Percentiles rank a stretch among this genome's conserved stretches.
Evolutionary conservation across 2,797 vertebrate species (phyloP).

Genomic region (Lerista edwardsae): DNA sequence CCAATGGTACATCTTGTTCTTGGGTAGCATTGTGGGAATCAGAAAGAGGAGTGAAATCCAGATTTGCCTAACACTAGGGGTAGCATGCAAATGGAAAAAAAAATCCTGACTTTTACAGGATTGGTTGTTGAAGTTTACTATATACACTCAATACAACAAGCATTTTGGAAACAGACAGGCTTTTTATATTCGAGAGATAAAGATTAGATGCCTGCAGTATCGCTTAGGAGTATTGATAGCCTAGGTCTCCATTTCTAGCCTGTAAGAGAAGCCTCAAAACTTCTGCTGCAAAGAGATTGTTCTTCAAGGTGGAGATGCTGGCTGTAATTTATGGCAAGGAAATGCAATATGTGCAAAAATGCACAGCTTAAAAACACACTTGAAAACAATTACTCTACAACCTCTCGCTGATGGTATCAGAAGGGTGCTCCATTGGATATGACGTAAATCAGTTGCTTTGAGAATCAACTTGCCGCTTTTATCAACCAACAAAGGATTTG

Average conservation of each 20-base stretch:
- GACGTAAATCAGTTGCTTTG: slow-evolving; percentile 35
- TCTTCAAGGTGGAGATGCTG: background rate
- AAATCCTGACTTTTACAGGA: background rate
- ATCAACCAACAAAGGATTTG: slow-evolving; percentile 19
- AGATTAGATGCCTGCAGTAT: slow-evolving; percentile 9
- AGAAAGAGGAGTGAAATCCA: background rate
- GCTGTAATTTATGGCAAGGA: background rate
- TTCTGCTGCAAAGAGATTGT: background rate
- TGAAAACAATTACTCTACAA: slow-evolving; percentile 29
- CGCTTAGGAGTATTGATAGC: slow-evolving; percentile 19
- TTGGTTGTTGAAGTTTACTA: background rate
- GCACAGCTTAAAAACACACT: background rate
- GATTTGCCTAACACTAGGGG: no score
- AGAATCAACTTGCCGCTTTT: slow-evolving; percentile 22
- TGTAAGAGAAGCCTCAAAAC: slow-evolving; percentile 29
- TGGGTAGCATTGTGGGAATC: background rate
- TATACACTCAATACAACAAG: background rate
- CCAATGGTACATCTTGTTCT: background rate
- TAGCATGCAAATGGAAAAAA: background rate
- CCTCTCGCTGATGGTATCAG: slow-evolving; percentile 33
- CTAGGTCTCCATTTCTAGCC: background rate
- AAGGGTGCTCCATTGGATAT: background rate
- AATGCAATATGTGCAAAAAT: slow-evolving; percentile 21
- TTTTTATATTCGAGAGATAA: slow-evolving; percentile 14
- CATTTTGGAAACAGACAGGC: background rate